Evolutionary conservation across 1,140 invertebrate genomes (phyloP), one percentile per base, ranked within the genome.

Genomic region (Drosophila asahinai): DNA sequence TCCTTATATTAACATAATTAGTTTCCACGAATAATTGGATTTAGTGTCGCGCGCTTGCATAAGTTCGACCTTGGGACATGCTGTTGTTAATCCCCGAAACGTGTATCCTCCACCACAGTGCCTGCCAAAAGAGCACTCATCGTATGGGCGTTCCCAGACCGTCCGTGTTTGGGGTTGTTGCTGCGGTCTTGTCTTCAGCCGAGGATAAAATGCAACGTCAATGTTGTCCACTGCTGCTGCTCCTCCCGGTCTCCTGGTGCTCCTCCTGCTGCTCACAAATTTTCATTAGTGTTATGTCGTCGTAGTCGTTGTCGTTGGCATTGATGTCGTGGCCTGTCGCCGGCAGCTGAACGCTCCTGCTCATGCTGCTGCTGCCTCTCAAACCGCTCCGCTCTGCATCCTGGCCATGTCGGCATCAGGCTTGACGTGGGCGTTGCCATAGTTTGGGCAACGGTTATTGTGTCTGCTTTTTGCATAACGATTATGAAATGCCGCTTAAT

Each of bases 201-300:
- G 60, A 62, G 66, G 49, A 79, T 73, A 67, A 86, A 86, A 78
- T 74, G 83, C 52, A 55, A 79, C 83, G 76, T 77, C 52, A 61
- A 79, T 70, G 75, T 52, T 82, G 79, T 77, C 73, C 62, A 47
- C 62, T 72, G 45, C 42, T 17, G 38, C 57, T 15, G 30, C 57
- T 33, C 40, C 57, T 52, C 51, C 51, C 30, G n/a, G n/a, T 38
- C 19, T 17, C n/a, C 47, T 3, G 9, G 5, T 43, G 0, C 33
- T 38, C 25, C 33, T 15, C 19, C 19, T 62, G 7, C n/a, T 43
- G 33, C 57, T 76, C 81, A 59, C 83, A 89, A 78, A 83, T 83
- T 83, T 83, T 80, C 67, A 80, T 83, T 86, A 83, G 76, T 73
- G 70, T 76, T 67, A 76, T 86, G 79, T 67, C 48, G 57, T n/a